A percentile compares a stretch with the other conserved stretches of the same genome.
Conservation (phyloP, 2,113 vertebrate species). For the Leptobrachium leishanense region DNA sequence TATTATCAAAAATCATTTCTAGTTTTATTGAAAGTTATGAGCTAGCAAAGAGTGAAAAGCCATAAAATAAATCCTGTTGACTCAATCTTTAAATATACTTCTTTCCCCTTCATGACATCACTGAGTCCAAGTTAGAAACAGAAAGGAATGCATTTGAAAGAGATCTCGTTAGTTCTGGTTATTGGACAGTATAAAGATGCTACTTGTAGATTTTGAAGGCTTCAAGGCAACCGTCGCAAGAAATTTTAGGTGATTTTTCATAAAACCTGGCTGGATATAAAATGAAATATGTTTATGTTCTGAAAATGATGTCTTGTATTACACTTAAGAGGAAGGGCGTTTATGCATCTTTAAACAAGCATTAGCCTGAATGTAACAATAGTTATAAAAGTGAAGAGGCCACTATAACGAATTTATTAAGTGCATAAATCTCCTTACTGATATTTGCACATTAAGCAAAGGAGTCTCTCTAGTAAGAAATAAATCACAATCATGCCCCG, state of each 20-base stretch:
- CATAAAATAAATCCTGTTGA: background rate
- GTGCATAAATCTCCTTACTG: background rate
- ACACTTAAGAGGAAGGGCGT: background rate
- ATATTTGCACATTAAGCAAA: slow-evolving; percentile 13
- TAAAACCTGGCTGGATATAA: background rate
- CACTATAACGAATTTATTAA: background rate
- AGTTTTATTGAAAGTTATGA: background rate
- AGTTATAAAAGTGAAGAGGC: slow-evolving; percentile 1
- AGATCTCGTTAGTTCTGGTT: background rate
- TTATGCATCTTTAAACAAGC: background rate
- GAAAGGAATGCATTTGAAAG: background rate
- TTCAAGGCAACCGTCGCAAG: background rate
- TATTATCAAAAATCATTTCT: background rate
- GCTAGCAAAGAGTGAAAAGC: background rate
- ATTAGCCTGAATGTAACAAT: slow-evolving; percentile 4
- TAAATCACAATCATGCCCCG: background rate
- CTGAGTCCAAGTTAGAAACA: slow-evolving; percentile 11
- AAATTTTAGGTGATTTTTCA: background rate
- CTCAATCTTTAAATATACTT: slow-evolving; percentile 25
- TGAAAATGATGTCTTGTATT: background rate
- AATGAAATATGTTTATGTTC: background rate
- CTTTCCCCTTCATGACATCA: background rate
- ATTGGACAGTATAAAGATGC: background rate
- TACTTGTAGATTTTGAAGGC: background rate
- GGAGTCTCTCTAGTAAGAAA: slow-evolving; percentile 1